Evolutionary conservation across 1,140 invertebrate species (phyloP), one percentile per base, ranked within the genome.

Genomic region (Eupeodes corollae): DNA sequence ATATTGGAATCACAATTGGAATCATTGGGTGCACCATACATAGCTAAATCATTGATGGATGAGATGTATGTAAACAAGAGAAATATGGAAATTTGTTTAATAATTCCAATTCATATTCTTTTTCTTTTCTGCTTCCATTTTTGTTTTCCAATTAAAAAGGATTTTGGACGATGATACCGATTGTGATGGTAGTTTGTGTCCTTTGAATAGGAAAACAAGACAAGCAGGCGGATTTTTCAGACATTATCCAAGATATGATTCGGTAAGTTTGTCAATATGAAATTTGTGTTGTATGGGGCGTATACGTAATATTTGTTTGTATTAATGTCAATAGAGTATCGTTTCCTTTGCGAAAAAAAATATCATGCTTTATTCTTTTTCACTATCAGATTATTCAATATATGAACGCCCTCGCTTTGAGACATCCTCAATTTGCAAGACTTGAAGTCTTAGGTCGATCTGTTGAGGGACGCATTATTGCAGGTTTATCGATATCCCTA

Each of bases 401-500:
- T 13, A 66, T 67, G 59, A 62, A 57, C 30, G 58, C 55, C 9
- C 39, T 67, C 44, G 61, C 63, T 2, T 21, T 53, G 5, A 54
- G 63, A 18, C 59, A 66, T 55, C 63, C 63, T 0, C 56, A 59
- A 21, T 56, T 57, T 44, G 66, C 63, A 14, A 64, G 57, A 19
- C 58, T 69, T 30, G 61, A 67, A 35, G 61, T 55, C 0, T 50
- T 71, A 49, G 70, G 68, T 10, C 57, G 52, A 15, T 59, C 67
- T 19, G 62, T 53, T 16, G 70, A 73, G 44, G 61, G 63, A n/a
- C 65, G 71, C 1, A 51, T 67, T 8, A 61, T 72, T 15, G 53
- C 60, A 2, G 67, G 47, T 0, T 47, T 70, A 5, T 69, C 66
- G 12, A 59, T 73, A 10, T 70, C 69, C 0, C 50, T 63, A n/a